Evolutionary conservation across 1,140 invertebrate species (phyloP).

Genomic region (Calosoma granatense): DNA sequence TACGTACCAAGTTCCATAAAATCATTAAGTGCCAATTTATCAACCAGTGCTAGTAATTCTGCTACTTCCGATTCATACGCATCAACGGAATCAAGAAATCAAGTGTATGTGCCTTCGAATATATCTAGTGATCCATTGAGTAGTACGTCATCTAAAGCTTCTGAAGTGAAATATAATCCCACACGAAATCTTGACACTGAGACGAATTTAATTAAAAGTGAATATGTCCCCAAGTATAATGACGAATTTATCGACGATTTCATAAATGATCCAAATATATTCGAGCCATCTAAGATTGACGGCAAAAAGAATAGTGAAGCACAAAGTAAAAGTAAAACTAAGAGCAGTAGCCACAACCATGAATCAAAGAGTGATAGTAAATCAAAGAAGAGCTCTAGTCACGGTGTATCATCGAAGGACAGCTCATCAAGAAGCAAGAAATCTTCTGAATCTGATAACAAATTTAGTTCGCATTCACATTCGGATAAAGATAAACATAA

Average conservation of each 20-base stretch:
- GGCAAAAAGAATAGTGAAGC: not conserved
- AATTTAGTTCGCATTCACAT: not conserved
- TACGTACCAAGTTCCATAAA: not conserved
- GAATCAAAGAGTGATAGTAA: not conserved
- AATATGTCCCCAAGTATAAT: not conserved
- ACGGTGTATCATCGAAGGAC: not conserved
- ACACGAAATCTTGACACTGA: not conserved
- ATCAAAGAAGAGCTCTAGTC: not conserved
- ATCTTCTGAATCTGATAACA: not conserved
- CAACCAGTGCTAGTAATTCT: too few relatives aligned
- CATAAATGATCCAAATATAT: not conserved
- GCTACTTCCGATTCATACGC: not conserved
- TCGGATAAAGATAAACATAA: slow-evolving; percentile 15
- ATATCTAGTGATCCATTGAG: not conserved
- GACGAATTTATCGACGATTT: not conserved
- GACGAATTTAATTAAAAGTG: not conserved
- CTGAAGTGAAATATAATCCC: not conserved
- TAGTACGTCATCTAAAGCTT: not conserved
- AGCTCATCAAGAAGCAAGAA: not conserved
- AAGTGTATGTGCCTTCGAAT: not conserved
- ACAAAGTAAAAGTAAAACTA: not conserved
- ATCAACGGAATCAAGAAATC: not conserved
- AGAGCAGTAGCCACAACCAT: not conserved
- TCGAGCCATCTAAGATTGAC: not conserved
- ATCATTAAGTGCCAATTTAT: not conserved